A percentile compares a stretch with the other conserved stretches of the same genome.
Conservation (phyloP, 1,140 invertebrate genomes). For the Bombus huntii region DNA sequence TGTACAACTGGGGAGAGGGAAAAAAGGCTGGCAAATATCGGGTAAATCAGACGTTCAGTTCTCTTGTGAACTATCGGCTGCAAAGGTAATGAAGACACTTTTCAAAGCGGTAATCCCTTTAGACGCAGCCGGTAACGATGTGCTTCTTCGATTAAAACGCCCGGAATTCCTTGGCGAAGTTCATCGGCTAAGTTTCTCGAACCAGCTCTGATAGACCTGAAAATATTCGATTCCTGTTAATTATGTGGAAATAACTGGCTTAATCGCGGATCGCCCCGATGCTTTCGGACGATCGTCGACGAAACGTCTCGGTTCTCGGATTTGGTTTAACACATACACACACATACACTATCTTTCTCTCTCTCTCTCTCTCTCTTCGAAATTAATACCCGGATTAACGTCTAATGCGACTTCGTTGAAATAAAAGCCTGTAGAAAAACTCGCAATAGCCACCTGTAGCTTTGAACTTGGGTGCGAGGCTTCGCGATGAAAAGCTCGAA, state of each 20-base stretch:
- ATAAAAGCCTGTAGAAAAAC: slow-evolving; percentile 39
- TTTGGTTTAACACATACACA: no score
- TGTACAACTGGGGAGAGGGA: background rate
- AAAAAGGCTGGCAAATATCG: slow-evolving; percentile 10
- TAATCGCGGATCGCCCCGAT: slow-evolving; percentile 12
- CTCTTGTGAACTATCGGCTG: background rate
- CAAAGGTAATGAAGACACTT: slow-evolving; percentile 32
- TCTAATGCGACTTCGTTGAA: slow-evolving; percentile 33
- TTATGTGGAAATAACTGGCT: slow-evolving; percentile 30
- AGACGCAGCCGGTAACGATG: slow-evolving; percentile 9
- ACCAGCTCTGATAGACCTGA: slow-evolving; percentile 14
- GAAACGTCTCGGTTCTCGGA: background rate
- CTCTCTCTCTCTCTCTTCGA: background rate
- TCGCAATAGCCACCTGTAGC: slow-evolving; percentile 56
- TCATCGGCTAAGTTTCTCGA: background rate
- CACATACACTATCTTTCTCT: no score
- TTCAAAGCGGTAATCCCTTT: slow-evolving; percentile 30
- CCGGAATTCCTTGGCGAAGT: slow-evolving; percentile 22
- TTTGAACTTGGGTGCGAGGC: background rate
- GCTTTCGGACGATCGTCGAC: background rate
- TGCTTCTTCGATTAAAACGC: slow-evolving; percentile 21
- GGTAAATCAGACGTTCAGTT: background rate
- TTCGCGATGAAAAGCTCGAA: background rate
- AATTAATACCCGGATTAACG: slow-evolving; percentile 31
- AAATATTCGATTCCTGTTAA: slow-evolving; percentile 46